These are phyloP conservation scores for Suncus etruscus DNA, from an alignment of 2,113 vertebrate genomes.

Conservation along the genomic window DNA sequence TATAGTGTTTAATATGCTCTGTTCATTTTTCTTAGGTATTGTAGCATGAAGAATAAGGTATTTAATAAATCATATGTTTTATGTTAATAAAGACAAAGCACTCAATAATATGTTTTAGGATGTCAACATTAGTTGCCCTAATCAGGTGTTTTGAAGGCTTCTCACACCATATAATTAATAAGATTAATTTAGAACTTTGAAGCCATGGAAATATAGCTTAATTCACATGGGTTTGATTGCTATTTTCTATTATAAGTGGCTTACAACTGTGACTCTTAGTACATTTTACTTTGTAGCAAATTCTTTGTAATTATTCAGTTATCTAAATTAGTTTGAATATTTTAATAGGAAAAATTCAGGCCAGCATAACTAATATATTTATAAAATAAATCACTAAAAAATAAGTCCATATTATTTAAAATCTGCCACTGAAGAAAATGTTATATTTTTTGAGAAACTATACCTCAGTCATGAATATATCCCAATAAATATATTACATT, in stretches of 20 bases:
- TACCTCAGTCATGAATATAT: conserved; percentile 76
- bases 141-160: conserved; percentile 58
- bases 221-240: conserved; percentile 66
- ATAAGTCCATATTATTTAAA: conserved; percentile 75
- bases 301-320: conserved; percentile 64
- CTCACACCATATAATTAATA: conserved; percentile 63
- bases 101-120: conserved; percentile 54
- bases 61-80: conserved; percentile 66
- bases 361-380: conserved; percentile 76
- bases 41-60: conserved; percentile 66
- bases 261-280: conserved; percentile 61
- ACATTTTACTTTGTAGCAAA: conserved; percentile 38
- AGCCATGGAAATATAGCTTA: conserved; percentile 70
- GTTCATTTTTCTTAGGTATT: conserved; percentile 61
- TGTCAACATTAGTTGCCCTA: conserved; percentile 53
- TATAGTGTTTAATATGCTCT: conserved; percentile 30
- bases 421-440: conserved; percentile 75
- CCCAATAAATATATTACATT: conserved; percentile 75
- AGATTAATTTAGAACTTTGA: conserved; percentile 57
- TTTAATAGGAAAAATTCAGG: conserved; percentile 80
- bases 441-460: conserved; percentile 78
- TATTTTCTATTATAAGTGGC: conserved; percentile 44
- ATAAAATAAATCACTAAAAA: conserved; percentile 81
- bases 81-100: conserved; percentile 65
- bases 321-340: conserved; percentile 73